phyloP scores from a whole-genome alignment of 2,888 invertebrate species.

The Cephus pygmeus region DNA sequence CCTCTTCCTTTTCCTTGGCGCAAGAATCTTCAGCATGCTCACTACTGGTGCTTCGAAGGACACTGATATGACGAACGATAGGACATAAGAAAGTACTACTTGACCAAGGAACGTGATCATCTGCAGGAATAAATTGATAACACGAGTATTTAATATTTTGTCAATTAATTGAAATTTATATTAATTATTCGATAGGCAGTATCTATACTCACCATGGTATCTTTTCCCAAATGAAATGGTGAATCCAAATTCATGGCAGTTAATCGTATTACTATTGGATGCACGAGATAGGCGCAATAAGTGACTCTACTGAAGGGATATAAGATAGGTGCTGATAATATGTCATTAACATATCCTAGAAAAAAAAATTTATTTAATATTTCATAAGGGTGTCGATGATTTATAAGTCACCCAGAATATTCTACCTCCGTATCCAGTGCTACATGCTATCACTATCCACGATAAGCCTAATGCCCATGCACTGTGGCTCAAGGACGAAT shows the following conservation, averaged over 20 bases:
- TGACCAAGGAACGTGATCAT: constrained; percentile 84
- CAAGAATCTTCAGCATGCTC: constrained; percentile 79
- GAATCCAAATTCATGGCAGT: constrained; percentile 86
- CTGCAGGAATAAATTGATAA: constrained; percentile 64
- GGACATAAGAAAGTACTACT: constrained; percentile 80
- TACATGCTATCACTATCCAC: constrained; percentile 88
- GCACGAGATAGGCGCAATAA: constrained; percentile 87
- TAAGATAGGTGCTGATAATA: constrained; percentile 80
- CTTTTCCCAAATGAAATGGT: constrained; percentile 83
- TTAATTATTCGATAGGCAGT: neutral
- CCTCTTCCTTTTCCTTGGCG: constrained; percentile 61
- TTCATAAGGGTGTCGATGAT: neutral
- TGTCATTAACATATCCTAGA: constrained; percentile 72
- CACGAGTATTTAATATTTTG: constrained; percentile 6
- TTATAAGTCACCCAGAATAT: neutral
- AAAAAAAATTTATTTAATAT: constrained; percentile 10
- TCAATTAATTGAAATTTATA: neutral
- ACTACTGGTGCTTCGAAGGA: constrained; percentile 88
- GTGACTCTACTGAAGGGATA: constrained; percentile 89
- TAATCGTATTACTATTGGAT: constrained; percentile 83
- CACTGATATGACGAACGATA: constrained; percentile 83
- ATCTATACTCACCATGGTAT: constrained; percentile 74
- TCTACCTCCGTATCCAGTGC: constrained; percentile 83
- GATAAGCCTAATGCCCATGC: constrained; percentile 84
- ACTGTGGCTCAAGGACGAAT: constrained; percentile 84